Percentiles rank a stretch among this genome's conserved stretches.
These are phyloP conservation scores for Progne subis DNA, from an alignment of 2,113 vertebrate genomes.

Conservation along the genomic window DNA sequence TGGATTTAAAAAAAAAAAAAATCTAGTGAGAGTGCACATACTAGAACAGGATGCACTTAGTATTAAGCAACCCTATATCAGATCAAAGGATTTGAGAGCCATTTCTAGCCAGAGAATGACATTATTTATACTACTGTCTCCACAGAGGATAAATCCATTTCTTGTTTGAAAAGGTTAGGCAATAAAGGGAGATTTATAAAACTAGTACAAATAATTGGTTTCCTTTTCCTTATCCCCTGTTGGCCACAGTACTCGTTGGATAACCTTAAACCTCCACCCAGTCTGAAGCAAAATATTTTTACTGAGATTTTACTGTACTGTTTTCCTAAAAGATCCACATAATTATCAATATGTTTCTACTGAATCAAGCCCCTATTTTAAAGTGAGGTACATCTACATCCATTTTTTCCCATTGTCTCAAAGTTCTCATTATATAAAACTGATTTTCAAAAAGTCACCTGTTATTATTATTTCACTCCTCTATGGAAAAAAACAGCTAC, in stretches of 20 bases:
- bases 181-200: slow-evolving; percentile 61
- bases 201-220: slow-evolving; percentile 60
- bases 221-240: slow-evolving; percentile 26
- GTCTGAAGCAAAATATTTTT: not conserved
- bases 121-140: slow-evolving; percentile 48
- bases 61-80: slow-evolving; percentile 31
- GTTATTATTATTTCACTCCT: not conserved
- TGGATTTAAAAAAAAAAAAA: not conserved
- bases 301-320: not conserved
- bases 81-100: slow-evolving; percentile 44
- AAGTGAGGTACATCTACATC: not conserved
- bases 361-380: not conserved
- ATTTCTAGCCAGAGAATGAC: slow-evolving; percentile 36
- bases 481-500: not conserved
- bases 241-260: not conserved
- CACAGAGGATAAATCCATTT: slow-evolving; percentile 53
- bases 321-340: not conserved
- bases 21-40: not conserved
- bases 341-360: not conserved
- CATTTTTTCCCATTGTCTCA: not conserved
- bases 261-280: slow-evolving; percentile 42
- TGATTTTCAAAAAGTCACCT: not conserved
- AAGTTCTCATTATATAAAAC: not conserved
- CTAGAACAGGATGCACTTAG: slow-evolving; percentile 30
- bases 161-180: slow-evolving; percentile 58